Evolutionary conservation across 2,888 invertebrate species (phyloP).

Genomic region (Stegana nigrithorax): DNA sequence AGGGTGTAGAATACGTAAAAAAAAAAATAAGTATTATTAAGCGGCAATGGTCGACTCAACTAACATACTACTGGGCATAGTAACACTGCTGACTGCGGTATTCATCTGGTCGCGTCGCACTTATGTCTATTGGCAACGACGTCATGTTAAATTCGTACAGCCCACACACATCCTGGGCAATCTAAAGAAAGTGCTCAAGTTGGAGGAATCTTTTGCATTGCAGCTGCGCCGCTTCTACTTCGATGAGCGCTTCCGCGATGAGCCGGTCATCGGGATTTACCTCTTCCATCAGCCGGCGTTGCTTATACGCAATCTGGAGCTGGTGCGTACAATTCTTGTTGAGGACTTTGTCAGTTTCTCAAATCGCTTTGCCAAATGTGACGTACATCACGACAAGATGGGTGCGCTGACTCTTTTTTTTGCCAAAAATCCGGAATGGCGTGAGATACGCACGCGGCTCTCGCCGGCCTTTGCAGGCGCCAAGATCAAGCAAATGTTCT

Average conservation of each 20-base stretch:
- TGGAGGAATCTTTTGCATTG: slow-evolving; percentile 60
- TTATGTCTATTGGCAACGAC: slow-evolving; percentile 65
- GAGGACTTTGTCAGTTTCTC: slow-evolving; percentile 70
- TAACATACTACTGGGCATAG: slow-evolving; percentile 54
- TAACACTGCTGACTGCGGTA: slow-evolving; percentile 55
- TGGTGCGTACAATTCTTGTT: slow-evolving; percentile 68
- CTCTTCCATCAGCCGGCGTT: slow-evolving; percentile 70
- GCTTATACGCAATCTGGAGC: slow-evolving; percentile 67
- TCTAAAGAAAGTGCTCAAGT: slow-evolving; percentile 63
- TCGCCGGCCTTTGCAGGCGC: slow-evolving; percentile 69
- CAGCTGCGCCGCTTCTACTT: slow-evolving; percentile 66
- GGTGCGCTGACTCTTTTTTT: slow-evolving; percentile 69
- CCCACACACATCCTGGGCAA: slow-evolving; percentile 69
- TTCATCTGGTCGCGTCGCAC: slow-evolving; percentile 68
- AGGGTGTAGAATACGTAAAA: too few relatives aligned
- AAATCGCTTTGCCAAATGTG: slow-evolving; percentile 57
- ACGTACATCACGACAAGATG: slow-evolving; percentile 64
- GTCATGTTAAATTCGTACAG: slow-evolving; percentile 64
- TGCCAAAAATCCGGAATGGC: slow-evolving; percentile 69
- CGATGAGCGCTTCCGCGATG: slow-evolving; percentile 47
- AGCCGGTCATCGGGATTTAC: slow-evolving; percentile 66
- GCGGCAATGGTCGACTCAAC: slow-evolving; percentile 57
- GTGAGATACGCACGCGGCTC: slow-evolving; percentile 65
- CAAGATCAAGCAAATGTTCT: slow-evolving; percentile 67
- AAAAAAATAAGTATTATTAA: neutral